A percentile compares a stretch with the other conserved stretches of the same genome.
Evolutionary conservation across 2,113 vertebrate species (phyloP).

Genomic region (Grallaria varia): DNA sequence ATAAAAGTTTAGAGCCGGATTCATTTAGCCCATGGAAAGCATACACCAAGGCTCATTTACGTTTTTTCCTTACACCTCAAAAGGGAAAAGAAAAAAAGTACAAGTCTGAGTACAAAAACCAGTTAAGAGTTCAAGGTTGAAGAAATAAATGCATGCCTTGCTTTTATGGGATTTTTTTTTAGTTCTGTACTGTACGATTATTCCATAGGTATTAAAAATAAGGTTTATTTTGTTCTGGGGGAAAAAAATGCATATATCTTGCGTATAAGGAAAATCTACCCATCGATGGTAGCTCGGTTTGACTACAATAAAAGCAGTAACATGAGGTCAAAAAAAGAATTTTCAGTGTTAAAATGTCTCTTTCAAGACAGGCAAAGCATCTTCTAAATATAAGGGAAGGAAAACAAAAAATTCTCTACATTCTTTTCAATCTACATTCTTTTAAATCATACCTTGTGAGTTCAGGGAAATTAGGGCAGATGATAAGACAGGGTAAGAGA

Average conservation of each 20-base stretch:
- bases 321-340: background rate
- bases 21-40: constrained; percentile 82
- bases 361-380: background rate
- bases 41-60: constrained; percentile 84
- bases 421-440: background rate
- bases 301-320: background rate
- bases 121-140: constrained; percentile 50
- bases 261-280: background rate
- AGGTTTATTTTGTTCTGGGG: background rate
- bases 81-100: background rate
- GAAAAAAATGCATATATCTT: background rate
- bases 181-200: background rate
- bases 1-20: constrained; percentile 85
- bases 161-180: background rate
- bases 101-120: constrained; percentile 60
- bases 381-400: background rate
- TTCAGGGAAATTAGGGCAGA: background rate
- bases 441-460: background rate
- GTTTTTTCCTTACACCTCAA: constrained; percentile 40
- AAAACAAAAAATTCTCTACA: background rate
- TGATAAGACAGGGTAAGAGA: background rate
- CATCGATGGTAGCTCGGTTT: background rate
- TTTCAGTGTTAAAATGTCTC: background rate
- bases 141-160: constrained; percentile 17
- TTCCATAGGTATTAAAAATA: background rate